Percentiles rank a stretch among this genome's conserved stretches.
These are phyloP conservation scores for Megamerina dolium DNA, from an alignment of 2,888 invertebrate species.

Conservation along the genomic window DNA sequence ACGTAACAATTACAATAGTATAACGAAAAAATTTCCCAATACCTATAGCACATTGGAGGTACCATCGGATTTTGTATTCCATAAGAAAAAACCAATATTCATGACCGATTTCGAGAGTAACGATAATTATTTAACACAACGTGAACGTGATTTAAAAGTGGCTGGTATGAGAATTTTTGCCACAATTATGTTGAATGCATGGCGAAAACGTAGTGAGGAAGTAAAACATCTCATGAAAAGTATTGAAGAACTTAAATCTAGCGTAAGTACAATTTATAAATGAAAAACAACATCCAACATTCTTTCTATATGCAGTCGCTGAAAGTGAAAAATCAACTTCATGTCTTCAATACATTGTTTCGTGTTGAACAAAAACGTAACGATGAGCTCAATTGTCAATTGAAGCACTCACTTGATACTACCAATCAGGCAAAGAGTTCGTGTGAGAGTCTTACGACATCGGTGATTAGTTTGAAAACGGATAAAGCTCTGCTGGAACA, in stretches of 20 bases:
- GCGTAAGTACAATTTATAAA: conserved; percentile 24
- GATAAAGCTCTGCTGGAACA: conserved; percentile 26
- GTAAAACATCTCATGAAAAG: conserved; percentile 27
- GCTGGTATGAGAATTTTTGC: conserved; percentile 35
- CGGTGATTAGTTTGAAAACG: conserved; percentile 27
- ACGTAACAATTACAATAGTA: not conserved
- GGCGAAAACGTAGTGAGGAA: conserved; percentile 38
- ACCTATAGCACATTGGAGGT: too few relatives aligned
- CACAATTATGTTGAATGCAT: conserved; percentile 37
- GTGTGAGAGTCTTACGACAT: conserved; percentile 27
- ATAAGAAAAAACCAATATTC: not conserved
- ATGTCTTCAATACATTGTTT: conserved; percentile 34
- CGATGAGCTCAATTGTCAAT: conserved; percentile 31
- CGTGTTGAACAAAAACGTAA: conserved; percentile 40
- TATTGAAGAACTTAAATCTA: conserved; percentile 25
- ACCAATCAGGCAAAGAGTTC: conserved; percentile 26
- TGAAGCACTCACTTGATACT: conserved; percentile 27
- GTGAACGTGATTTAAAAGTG: not conserved
- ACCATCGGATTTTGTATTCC: too few relatives aligned
- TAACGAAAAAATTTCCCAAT: conserved; percentile 2
- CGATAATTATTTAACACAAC: not conserved
- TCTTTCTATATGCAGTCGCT: conserved; percentile 25
- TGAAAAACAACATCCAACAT: not conserved
- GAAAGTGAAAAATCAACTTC: conserved; percentile 32
- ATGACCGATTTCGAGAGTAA: not conserved